Evolutionary conservation across 2,888 invertebrate genomes (phyloP).

Genomic region (Microctonus hyperodae): DNA sequence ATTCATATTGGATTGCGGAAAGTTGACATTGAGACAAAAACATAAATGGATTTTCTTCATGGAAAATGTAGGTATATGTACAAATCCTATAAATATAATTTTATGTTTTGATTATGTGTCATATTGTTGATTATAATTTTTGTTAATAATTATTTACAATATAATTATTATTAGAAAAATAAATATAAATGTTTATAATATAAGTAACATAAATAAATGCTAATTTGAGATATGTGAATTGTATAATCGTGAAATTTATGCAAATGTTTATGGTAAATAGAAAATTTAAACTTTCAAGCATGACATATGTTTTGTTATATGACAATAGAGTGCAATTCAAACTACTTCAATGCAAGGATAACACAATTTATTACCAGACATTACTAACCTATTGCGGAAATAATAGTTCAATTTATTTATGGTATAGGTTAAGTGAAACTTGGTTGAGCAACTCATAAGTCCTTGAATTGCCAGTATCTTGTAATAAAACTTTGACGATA

Average conservation of each 20-base stretch:
- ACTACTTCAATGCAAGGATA: constrained; percentile 1
- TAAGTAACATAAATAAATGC: neutral
- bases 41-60: neutral
- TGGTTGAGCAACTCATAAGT: neutral
- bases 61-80: neutral
- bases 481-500: neutral
- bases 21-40: neutral
- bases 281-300: neutral
- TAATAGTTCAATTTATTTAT: neutral
- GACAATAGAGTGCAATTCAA: neutral
- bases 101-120: neutral
- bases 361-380: neutral
- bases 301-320: neutral
- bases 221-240: neutral
- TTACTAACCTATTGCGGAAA: neutral
- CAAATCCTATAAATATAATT: neutral
- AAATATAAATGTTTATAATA: neutral
- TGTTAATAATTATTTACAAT: too few species aligned
- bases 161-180: neutral
- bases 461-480: constrained; percentile 1
- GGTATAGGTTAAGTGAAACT: neutral
- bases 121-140: too few species aligned
- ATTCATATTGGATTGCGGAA: constrained; percentile 5
- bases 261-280: neutral
- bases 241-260: neutral